These are phyloP conservation scores for Micoletzkya japonica DNA, from an alignment of 2,888 invertebrate genomes.

Conservation along the genomic window DNA sequence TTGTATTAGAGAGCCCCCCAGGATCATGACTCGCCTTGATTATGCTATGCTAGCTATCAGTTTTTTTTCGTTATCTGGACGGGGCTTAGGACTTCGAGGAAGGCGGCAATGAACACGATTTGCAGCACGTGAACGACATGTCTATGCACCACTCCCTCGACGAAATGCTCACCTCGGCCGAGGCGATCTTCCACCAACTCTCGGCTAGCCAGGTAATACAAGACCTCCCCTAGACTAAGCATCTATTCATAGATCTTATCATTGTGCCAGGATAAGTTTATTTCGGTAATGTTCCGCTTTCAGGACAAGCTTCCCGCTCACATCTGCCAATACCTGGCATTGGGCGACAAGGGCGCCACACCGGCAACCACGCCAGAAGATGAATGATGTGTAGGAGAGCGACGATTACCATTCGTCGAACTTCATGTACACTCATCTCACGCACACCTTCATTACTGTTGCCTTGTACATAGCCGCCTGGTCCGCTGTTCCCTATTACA, in stretches of 20 bases:
- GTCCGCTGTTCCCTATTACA: too few species aligned
- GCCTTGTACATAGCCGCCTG: too few species aligned
- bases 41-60: too few species aligned
- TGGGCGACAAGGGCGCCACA: constrained; percentile 22
- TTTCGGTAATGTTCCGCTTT: neutral
- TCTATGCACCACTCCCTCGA: constrained; percentile 83
- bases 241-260: neutral
- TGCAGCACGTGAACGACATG: constrained; percentile 90
- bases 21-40: too few species aligned
- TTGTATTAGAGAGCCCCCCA: too few species aligned
- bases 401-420: too few species aligned
- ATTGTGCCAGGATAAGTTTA: neutral
- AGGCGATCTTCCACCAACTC: constrained; percentile 88
- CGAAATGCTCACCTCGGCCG: constrained; percentile 81
- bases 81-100: neutral
- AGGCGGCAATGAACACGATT: neutral
- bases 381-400: too few species aligned
- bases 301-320: constrained; percentile 52
- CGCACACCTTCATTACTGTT: too few species aligned
- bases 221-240: neutral
- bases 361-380: neutral
- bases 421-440: too few species aligned
- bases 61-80: neutral
- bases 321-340: constrained; percentile 40
- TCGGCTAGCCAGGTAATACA: constrained; percentile 55